These are phyloP conservation scores for Dexiosoma caninum DNA, from an alignment of 2,888 invertebrate genomes.

Conservation along the genomic window DNA sequence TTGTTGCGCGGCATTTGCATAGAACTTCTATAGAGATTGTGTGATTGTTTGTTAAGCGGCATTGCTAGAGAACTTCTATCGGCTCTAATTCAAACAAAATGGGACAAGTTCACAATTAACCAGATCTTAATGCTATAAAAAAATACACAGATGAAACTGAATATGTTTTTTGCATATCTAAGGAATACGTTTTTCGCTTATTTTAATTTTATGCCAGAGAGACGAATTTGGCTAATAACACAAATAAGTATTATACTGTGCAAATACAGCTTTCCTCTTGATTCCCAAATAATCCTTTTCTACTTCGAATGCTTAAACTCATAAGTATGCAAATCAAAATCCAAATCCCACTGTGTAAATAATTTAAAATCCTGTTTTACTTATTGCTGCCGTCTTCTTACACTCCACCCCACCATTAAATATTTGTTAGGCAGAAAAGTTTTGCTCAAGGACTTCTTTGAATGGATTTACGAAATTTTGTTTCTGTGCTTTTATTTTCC, in stretches of 20 bases:
- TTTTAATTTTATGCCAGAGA: background rate
- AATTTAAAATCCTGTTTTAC: conserved; percentile 11
- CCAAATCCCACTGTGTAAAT: background rate
- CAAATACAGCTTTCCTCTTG: background rate
- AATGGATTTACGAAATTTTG: conserved; percentile 39
- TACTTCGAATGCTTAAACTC: background rate
- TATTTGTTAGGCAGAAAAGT: conserved; percentile 33
- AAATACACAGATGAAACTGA: too few species aligned
- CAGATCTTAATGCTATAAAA: too few species aligned
- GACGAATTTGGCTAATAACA: background rate
- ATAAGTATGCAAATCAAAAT: background rate
- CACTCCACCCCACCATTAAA: background rate
- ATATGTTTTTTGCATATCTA: too few species aligned
- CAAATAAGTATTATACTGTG: background rate
- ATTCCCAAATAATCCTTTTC: background rate
- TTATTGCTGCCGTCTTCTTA: conserved; percentile 8
- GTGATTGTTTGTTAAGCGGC: too few species aligned
- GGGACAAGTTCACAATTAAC: too few species aligned
- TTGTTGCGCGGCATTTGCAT: too few species aligned
- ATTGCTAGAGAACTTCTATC: too few species aligned
- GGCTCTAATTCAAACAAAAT: too few species aligned
- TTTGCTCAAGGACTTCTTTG: conserved; percentile 42
- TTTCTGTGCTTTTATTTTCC: background rate
- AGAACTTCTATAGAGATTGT: too few species aligned
- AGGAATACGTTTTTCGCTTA: background rate